Base-by-base conservation (phyloP, 1,140 invertebrate genomes). In the Popillia japonica region DNA sequence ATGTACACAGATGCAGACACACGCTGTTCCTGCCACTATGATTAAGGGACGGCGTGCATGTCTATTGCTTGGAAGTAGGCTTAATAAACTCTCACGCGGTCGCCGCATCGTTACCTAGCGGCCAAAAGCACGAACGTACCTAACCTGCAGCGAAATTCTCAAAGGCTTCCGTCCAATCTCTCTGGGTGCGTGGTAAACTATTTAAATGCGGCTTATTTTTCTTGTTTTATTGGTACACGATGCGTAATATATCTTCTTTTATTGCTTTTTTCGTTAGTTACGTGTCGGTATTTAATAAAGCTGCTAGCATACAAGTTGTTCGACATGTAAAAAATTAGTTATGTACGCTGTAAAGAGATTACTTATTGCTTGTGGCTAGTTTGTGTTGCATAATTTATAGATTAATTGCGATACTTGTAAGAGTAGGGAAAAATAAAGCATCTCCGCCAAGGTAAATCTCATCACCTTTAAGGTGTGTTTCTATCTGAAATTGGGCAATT, bases 151-250 rank as follows among this genome's bases (percentile, higher is more conserved):
- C 48, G 48, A 55, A 55, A 14, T 0, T n/a, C 61, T 9, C 22
- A 68, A 68, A 34, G 22, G 61, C 61, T 68, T 23, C 61, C 27
- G 61, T 55, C 48, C 8, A 27, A 68, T 68, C 61, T 9, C 44
- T 17, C 4, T 22, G 22, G 11, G 20, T 34, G 27, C 61, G 61
- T 27, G 61, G 20, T 68, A 27, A 27, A 22, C 61, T 34, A 34
- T 68, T 68, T 68, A 27, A 68, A 34, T 27, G 61, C 27, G 20
- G 1, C 22, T 68, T 27, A 68, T 68, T 68, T 68, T 68, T 68
- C 61, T 68, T 68, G 61, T 68, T 68, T 34, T 34, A 68, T 68
- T 68, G 11, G 20, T 68, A 68, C 61, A 68, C 27, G 61, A 22
- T 34, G 23, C 20, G 20, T 34, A 68, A 68, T 68, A 27, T 68